phyloP scores from a whole-genome alignment of 2,113 vertebrate genomes.

The Neodon shergylaensis region DNA sequence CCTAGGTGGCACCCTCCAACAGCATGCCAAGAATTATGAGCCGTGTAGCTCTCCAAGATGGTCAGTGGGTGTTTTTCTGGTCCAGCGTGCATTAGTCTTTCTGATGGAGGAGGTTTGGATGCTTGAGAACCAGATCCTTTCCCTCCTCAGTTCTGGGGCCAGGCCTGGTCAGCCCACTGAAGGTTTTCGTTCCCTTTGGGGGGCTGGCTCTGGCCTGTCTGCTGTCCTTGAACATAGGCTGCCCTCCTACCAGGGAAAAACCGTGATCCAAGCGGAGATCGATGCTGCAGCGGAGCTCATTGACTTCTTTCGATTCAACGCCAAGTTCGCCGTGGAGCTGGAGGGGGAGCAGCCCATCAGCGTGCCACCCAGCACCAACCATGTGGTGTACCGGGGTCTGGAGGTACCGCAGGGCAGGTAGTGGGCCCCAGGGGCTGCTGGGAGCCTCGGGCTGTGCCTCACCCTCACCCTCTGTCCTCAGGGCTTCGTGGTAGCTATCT shows the following conservation, averaged over 20 bases:
- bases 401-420: constrained; percentile 85
- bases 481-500: constrained; percentile 95
- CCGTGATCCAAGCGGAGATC: constrained; percentile 95
- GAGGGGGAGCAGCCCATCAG: constrained; percentile 91
- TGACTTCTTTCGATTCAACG: constrained; percentile 98
- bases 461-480: constrained; percentile 33
- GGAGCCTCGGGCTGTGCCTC: accelerated
- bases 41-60: background rate
- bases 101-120: no score
- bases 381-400: constrained; percentile 93
- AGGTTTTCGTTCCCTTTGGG: background rate
- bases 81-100: background rate
- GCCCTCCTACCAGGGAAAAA: constrained; percentile 90
- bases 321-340: constrained; percentile 93
- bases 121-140: background rate
- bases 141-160: background rate
- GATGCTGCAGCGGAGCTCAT: constrained; percentile 95
- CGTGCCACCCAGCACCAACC: constrained; percentile 91
- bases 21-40: background rate
- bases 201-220: background rate
- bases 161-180: background rate
- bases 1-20: accelerated
- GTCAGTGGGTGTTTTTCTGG: background rate
- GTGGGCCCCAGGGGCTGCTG: accelerated
- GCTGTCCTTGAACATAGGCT: accelerated